These are phyloP conservation scores for Molossus molossus DNA, from an alignment of 2,797 vertebrate species.

Conservation along the genomic window DNA sequence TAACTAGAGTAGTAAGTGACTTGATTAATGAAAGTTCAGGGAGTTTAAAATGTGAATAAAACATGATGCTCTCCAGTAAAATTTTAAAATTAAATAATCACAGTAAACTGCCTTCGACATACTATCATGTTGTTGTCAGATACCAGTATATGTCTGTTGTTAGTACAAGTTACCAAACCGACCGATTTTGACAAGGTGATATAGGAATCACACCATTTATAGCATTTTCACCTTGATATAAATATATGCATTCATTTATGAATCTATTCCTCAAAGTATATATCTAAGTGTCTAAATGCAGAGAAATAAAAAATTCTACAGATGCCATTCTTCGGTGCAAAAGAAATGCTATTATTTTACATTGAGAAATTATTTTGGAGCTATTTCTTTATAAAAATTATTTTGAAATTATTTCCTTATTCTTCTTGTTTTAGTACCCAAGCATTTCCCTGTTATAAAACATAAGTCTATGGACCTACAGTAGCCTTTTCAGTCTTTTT, in stretches of 20 bases:
- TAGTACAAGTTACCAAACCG: constrained; percentile 17
- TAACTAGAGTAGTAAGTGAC: neutral
- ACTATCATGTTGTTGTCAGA: neutral
- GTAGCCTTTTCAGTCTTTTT: constrained; percentile 21
- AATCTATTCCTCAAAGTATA: constrained; percentile 36
- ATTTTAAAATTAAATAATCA: constrained; percentile 41
- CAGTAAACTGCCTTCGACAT: neutral
- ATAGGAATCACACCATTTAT: neutral
- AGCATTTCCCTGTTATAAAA: constrained; percentile 20
- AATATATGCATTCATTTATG: constrained; percentile 32
- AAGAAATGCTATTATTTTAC: constrained; percentile 45
- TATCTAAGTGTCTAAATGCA: constrained; percentile 1
- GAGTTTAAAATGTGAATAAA: constrained; percentile 51
- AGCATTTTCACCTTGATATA: constrained; percentile 34
- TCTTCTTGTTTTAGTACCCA: constrained; percentile 62
- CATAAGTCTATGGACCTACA: neutral
- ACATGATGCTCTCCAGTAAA: constrained; percentile 45
- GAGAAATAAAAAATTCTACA: neutral
- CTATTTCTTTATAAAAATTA: constrained; percentile 24
- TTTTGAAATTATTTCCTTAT: constrained; percentile 63
- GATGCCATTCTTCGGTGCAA: constrained; percentile 52
- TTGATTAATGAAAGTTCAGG: neutral
- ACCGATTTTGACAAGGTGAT: constrained; percentile 23
- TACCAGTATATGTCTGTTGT: neutral
- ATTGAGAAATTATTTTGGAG: constrained; percentile 58